Percentiles rank a stretch among this genome's conserved stretches.
Evolutionary conservation across 2,888 invertebrate genomes (phyloP).

Genomic region (Oscheius sp.): DNA sequence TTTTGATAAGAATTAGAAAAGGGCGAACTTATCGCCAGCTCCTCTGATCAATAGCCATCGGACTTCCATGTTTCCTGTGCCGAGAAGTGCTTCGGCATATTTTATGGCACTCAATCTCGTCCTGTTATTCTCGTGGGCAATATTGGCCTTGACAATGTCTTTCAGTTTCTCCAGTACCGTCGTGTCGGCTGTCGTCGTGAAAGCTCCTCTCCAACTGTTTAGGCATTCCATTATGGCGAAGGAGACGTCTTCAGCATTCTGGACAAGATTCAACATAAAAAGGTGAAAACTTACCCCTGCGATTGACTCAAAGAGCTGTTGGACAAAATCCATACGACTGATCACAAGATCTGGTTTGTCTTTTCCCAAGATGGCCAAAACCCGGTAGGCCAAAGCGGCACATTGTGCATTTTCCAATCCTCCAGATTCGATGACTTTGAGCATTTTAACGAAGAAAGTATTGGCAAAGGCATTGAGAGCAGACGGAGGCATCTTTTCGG

Average conservation of each 20-base stretch:
- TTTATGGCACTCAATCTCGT: slow-evolving; percentile 57
- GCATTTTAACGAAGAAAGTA: slow-evolving; percentile 42
- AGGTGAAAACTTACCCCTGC: slow-evolving; percentile 18
- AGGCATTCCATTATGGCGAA: slow-evolving; percentile 54
- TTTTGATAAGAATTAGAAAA: slow-evolving; percentile 8
- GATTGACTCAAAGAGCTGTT: slow-evolving; percentile 39
- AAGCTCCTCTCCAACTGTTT: slow-evolving; percentile 52
- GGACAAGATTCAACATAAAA: slow-evolving; percentile 1
- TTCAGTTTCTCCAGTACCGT: slow-evolving; percentile 35
- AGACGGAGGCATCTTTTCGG: slow-evolving; percentile 48
- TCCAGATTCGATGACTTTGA: slow-evolving; percentile 17
- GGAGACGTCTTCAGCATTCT: slow-evolving; percentile 51
- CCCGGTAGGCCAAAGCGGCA: slow-evolving; percentile 45
- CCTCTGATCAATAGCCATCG: slow-evolving; percentile 54
- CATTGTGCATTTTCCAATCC: slow-evolving; percentile 20
- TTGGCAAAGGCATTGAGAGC: slow-evolving; percentile 40
- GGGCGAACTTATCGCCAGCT: slow-evolving; percentile 41
- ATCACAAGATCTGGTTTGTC: slow-evolving; percentile 41
- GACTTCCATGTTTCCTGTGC: slow-evolving; percentile 49
- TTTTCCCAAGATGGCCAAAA: slow-evolving; percentile 48
- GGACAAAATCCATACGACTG: slow-evolving; percentile 39
- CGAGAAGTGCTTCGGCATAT: slow-evolving; percentile 57
- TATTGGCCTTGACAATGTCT: slow-evolving; percentile 43
- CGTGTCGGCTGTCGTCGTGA: slow-evolving; percentile 27
- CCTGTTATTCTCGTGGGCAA: slow-evolving; percentile 44